Conservation (phyloP, 1,140 invertebrate species). For the Chionoecetes opilio region DNA sequence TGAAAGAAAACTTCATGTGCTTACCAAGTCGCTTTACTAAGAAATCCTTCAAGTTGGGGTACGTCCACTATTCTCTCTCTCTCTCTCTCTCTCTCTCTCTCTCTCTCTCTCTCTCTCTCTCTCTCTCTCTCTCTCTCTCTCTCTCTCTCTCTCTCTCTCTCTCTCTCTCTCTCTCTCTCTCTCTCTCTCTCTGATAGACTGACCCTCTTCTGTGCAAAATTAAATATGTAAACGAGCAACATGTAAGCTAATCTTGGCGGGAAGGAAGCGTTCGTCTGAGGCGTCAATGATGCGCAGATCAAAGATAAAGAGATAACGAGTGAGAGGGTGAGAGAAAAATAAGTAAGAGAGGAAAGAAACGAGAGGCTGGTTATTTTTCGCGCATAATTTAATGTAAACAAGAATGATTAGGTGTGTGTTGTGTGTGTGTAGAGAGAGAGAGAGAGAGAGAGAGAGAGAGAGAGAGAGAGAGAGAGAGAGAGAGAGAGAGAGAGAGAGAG, state of each 20-base stretch:
- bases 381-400: too few species aligned
- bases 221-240: too few species aligned
- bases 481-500: conserved; percentile 54
- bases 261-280: too few species aligned
- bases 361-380: too few species aligned
- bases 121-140: conserved; percentile 43
- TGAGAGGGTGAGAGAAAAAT: too few species aligned
- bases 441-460: neutral
- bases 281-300: too few species aligned
- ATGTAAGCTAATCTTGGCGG: too few species aligned
- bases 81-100: neutral
- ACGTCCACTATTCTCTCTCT: neutral
- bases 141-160: neutral
- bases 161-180: conserved; percentile 24
- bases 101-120: conserved; percentile 25
- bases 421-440: conserved; percentile 44
- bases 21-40: neutral
- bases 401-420: too few species aligned
- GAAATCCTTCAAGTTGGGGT: neutral
- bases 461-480: neutral
- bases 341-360: too few species aligned
- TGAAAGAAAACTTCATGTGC: neutral
- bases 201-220: too few species aligned
- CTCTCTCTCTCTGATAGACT: neutral
- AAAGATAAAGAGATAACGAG: too few species aligned